A percentile compares a stretch with the other conserved stretches of the same genome.
Evolutionary conservation across 2,113 vertebrate genomes (phyloP).

Genomic region (Entelurus aequoreus): DNA sequence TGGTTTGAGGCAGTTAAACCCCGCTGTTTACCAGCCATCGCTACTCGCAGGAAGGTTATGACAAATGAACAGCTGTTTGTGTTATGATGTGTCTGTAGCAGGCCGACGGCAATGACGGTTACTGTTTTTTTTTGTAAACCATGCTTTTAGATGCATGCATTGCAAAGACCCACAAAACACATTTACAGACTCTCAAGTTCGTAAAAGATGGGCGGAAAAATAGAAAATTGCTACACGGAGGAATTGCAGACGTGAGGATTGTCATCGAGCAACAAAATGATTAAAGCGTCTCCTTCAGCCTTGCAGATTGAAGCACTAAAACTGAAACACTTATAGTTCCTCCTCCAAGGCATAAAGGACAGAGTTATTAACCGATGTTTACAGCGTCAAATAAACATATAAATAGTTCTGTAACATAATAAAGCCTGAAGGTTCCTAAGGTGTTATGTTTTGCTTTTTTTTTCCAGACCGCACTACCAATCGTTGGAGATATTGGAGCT

Average conservation of each 20-base stretch:
- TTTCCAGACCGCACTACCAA: slow-evolving; percentile 86
- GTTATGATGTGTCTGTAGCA: slow-evolving; percentile 20
- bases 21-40: slow-evolving; percentile 13
- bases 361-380: slow-evolving; percentile 9
- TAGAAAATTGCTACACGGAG: background rate
- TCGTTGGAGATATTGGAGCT: slow-evolving; percentile 86
- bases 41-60: slow-evolving; percentile 31
- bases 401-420: background rate
- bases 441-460: slow-evolving; percentile 5
- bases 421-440: background rate
- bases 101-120: background rate
- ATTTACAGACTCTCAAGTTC: slow-evolving; percentile 21
- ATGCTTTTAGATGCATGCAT: slow-evolving; percentile 10
- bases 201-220: background rate
- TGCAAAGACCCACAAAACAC: slow-evolving; percentile 12
- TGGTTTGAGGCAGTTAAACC: slow-evolving; percentile 3
- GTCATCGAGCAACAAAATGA: slow-evolving; percentile 25
- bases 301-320: slow-evolving; percentile 19
- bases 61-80: slow-evolving; percentile 32
- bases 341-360: slow-evolving; percentile 20
- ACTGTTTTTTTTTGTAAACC: background rate
- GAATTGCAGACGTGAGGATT: slow-evolving; percentile 9
- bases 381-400: slow-evolving; percentile 16
- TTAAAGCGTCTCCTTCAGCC: slow-evolving; percentile 32
- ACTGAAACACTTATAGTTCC: slow-evolving; percentile 2